These are phyloP conservation scores for Drosophila repleta DNA, from an alignment of 1,140 invertebrate species.

Conservation along the genomic window DNA sequence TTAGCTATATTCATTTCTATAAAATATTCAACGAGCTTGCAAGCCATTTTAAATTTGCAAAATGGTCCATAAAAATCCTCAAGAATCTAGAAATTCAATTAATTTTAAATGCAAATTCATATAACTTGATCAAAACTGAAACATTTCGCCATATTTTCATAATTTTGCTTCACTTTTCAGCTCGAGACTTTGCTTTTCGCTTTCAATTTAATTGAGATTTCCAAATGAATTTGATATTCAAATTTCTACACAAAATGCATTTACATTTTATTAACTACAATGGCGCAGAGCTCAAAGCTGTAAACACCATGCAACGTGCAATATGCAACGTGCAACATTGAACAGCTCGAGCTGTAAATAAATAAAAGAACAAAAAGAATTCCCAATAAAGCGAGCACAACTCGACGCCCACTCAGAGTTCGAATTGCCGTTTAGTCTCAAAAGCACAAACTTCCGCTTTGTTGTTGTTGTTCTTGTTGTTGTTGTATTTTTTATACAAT, in stretches of 20 bases:
- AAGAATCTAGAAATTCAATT: too few relatives aligned
- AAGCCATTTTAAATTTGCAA: too few relatives aligned
- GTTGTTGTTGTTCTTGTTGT: background rate
- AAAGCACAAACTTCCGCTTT: constrained; percentile 38
- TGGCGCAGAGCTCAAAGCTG: background rate
- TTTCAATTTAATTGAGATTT: too few relatives aligned
- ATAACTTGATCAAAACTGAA: background rate
- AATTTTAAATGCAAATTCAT: too few relatives aligned
- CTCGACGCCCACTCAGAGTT: constrained; percentile 17
- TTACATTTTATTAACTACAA: background rate
- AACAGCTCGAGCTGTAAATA: background rate
- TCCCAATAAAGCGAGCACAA: background rate
- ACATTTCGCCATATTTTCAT: too few relatives aligned
- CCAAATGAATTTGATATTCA: background rate
- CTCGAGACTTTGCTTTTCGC: too few relatives aligned
- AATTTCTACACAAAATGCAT: background rate
- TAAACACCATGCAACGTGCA: too few relatives aligned
- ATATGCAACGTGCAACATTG: background rate
- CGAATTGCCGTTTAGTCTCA: constrained; percentile 35
- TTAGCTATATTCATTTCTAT: too few relatives aligned
- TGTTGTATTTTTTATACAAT: constrained; percentile 22
- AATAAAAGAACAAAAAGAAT: background rate
- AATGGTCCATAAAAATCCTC: too few relatives aligned
- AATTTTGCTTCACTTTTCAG: too few relatives aligned
- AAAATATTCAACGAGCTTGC: too few relatives aligned